Evolutionary conservation across 2,797 vertebrate species (phyloP).

Genomic region (Momotus momota): DNA sequence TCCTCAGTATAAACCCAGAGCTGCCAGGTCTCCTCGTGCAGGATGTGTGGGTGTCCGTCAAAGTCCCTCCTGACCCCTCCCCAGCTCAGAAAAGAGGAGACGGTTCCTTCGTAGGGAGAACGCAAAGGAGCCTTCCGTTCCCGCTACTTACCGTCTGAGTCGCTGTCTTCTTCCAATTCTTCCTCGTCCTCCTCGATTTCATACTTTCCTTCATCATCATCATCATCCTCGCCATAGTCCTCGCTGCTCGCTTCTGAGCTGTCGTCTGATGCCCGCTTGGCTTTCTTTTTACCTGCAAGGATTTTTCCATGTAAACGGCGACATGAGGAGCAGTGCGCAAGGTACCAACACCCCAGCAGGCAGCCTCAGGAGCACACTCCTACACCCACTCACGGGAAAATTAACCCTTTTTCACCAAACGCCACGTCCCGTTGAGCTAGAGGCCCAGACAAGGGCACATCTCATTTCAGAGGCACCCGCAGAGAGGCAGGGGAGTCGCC

Average conservation of each 20-base stretch:
- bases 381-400: accelerated
- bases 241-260: slow-evolving; percentile 79
- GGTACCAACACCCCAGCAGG: accelerated
- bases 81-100: not conserved
- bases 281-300: slow-evolving; percentile 30
- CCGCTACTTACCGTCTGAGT: slow-evolving; percentile 65
- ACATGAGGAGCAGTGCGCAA: accelerated
- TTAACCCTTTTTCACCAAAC: not conserved
- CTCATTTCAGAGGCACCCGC: not conserved
- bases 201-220: slow-evolving; percentile 51
- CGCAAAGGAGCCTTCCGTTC: not conserved
- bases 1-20: not conserved
- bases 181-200: slow-evolving; percentile 54
- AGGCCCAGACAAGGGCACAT: not conserved
- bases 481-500: not conserved
- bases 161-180: slow-evolving; percentile 11
- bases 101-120: accelerated
- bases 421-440: not conserved
- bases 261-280: slow-evolving; percentile 34
- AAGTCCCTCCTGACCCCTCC: not conserved
- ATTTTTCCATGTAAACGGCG: not conserved
- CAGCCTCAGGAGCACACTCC: not conserved
- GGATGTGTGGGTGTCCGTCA: accelerated
- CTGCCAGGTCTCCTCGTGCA: not conserved
- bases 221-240: slow-evolving; percentile 51